Percentiles rank a stretch among this genome's conserved stretches.
Evolutionary conservation across 2,113 vertebrate species (phyloP).

Genomic region (Pithys albifrons): DNA sequence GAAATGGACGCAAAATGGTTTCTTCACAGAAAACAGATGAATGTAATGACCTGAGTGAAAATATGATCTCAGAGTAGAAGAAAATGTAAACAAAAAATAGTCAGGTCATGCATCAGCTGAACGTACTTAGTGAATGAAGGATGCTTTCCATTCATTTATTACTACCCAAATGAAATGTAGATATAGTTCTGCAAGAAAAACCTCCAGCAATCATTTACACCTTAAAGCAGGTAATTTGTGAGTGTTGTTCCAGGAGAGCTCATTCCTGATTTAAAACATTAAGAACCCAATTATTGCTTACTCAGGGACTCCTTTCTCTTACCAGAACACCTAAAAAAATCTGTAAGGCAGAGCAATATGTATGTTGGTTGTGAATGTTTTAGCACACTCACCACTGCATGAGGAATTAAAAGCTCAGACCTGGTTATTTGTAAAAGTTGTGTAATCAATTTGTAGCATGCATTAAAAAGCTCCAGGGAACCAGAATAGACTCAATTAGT

Average conservation of each 20-base stretch:
- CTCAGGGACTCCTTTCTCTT: neutral
- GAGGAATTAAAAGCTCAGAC: neutral
- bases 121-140: neutral
- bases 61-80: neutral
- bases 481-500: neutral
- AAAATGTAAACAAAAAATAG: neutral
- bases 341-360: fast-evolving
- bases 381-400: neutral
- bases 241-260: neutral
- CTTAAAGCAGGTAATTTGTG: neutral
- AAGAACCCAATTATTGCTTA: neutral
- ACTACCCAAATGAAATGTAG: neutral
- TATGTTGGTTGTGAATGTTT: neutral
- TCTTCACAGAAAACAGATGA: neutral
- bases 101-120: neutral
- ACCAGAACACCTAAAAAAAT: neutral
- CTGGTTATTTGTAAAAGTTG: neutral
- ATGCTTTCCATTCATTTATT: neutral
- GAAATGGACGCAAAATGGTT: neutral
- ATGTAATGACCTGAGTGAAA: neutral
- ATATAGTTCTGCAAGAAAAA: neutral
- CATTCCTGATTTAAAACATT: fast-evolving
- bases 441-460: neutral
- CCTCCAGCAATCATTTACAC: neutral
- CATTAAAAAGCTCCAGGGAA: neutral